Base-by-base conservation (phyloP, 2,113 vertebrate species). In the Xiphophorus maculatus region DNA sequence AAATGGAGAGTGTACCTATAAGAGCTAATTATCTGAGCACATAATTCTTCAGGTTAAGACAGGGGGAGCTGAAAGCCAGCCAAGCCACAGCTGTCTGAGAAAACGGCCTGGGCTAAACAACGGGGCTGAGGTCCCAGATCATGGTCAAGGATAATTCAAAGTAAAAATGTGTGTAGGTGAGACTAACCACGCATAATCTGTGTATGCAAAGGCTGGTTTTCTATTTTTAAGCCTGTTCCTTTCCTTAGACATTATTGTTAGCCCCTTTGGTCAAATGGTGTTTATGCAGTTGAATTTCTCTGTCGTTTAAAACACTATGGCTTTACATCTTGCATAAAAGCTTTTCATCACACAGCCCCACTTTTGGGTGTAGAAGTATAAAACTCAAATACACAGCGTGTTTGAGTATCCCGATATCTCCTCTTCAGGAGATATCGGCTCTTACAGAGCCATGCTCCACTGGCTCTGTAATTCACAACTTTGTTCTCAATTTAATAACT, bases 31-130 rank as follows among this genome's bases (percentile, higher is more conserved):
- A 95, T 94, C 94, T 93, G 81, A 91, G 90, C 90, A 92, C 92
- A 94, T 94, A 94, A 93, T 94, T 93, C 93, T 94, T 94, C 91
- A 94, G 93, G 93, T 94, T 94, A 94, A 94, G 92, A 94, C 92
- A 92, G 89, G 89, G 83, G 83, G 62, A 83, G 83, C 79, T 77
- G 85, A 91, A 88, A 87, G 73, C 83, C 88, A 90, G 85, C 90
- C 91, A 81, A 90, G 85, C 81, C 85, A 77, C 86, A 87, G 83
- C 82, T 88, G 89, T 92, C 77, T 81, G 80, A 79, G 84, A 83
- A 87, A 82, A 82, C 82, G 79, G 79, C 83, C 13, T n/a, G 22
- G 0, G 63, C 74, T 74, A 72, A 44, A 87, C 77, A 89, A 80
- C 66, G 58, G 84, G 69, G 70, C 76, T 19, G 69, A 87, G 82